Conservation (phyloP, 2,888 invertebrate genomes). For the Spisula solida region DNA sequence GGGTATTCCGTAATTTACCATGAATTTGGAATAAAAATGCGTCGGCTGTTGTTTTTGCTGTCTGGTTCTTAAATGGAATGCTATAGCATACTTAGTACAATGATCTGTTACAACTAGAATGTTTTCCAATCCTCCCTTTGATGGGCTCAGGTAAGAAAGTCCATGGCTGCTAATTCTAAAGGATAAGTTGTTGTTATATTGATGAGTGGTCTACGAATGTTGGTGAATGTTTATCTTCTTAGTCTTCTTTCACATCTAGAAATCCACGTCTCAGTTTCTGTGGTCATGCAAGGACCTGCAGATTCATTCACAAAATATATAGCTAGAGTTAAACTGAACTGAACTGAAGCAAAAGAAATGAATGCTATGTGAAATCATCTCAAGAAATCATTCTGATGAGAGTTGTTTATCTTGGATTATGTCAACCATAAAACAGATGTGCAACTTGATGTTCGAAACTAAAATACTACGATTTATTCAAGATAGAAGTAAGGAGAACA, state of each 20-base stretch:
- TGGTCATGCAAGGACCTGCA: constrained; percentile 44
- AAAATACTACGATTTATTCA: too few relatives aligned
- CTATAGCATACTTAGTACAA: constrained; percentile 23
- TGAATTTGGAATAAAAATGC: constrained; percentile 38
- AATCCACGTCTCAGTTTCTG: constrained; percentile 37
- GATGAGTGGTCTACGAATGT: constrained; percentile 16
- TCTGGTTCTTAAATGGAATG: background rate
- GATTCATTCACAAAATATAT: too few relatives aligned
- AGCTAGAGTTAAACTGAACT: too few relatives aligned
- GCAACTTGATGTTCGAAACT: too few relatives aligned
- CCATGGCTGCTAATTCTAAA: constrained; percentile 53
- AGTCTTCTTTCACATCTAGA: constrained; percentile 40
- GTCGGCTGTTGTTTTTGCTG: constrained; percentile 50
- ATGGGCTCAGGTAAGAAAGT: constrained; percentile 49
- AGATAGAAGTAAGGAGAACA: too few relatives aligned
- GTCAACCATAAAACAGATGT: too few relatives aligned
- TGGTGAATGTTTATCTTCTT: constrained; percentile 41
- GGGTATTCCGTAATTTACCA: too few relatives aligned
- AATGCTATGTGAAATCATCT: too few relatives aligned
- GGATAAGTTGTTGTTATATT: constrained; percentile 48
- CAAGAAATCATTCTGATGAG: too few relatives aligned
- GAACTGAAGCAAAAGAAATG: too few relatives aligned
- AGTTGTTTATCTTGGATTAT: too few relatives aligned
- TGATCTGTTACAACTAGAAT: constrained; percentile 31
- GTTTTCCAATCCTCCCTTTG: constrained; percentile 31